These are phyloP conservation scores for Silurus aristotelis DNA, from an alignment of 2,797 vertebrate genomes.

Conservation along the genomic window DNA sequence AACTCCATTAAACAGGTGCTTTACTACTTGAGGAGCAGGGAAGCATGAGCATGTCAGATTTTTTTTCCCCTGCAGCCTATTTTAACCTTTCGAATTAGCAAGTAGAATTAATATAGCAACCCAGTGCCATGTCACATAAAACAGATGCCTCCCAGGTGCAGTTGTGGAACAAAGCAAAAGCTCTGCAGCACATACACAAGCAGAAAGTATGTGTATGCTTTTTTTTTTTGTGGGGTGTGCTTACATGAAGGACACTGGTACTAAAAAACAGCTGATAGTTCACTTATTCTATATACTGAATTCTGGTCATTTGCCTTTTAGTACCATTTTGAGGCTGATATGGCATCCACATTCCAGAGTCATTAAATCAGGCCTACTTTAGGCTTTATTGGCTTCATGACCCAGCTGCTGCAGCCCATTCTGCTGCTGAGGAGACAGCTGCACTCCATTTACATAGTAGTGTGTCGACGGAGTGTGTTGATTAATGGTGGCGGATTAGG, in stretches of 20 bases:
- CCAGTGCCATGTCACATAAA: slow-evolving; percentile 65
- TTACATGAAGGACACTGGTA: not conserved
- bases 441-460: slow-evolving; percentile 18
- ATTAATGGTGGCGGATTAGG: not conserved
- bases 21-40: slow-evolving; percentile 56
- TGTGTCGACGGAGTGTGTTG: not conserved
- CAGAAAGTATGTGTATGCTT: too few relatives aligned
- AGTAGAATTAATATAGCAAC: slow-evolving; percentile 67
- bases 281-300: slow-evolving; percentile 66
- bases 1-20: slow-evolving; percentile 59
- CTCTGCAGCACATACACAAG: slow-evolving; percentile 24
- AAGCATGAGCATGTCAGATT: slow-evolving; percentile 52
- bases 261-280: slow-evolving; percentile 42
- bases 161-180: slow-evolving; percentile 55
- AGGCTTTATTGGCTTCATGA: slow-evolving; percentile 50
- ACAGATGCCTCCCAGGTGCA: slow-evolving; percentile 62
- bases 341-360: slow-evolving; percentile 55
- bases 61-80: slow-evolving; percentile 56
- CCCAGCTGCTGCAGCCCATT: slow-evolving; percentile 22
- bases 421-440: slow-evolving; percentile 12
- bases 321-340: slow-evolving; percentile 54
- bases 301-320: slow-evolving; percentile 68
- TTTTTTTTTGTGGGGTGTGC: too few relatives aligned
- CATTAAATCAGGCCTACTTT: slow-evolving; percentile 48
- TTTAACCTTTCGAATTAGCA: slow-evolving; percentile 76